A percentile compares a stretch with the other conserved stretches of the same genome.
These are phyloP conservation scores for Zonotrichia albicollis DNA, from an alignment of 2,797 vertebrate genomes.

Conservation along the genomic window DNA sequence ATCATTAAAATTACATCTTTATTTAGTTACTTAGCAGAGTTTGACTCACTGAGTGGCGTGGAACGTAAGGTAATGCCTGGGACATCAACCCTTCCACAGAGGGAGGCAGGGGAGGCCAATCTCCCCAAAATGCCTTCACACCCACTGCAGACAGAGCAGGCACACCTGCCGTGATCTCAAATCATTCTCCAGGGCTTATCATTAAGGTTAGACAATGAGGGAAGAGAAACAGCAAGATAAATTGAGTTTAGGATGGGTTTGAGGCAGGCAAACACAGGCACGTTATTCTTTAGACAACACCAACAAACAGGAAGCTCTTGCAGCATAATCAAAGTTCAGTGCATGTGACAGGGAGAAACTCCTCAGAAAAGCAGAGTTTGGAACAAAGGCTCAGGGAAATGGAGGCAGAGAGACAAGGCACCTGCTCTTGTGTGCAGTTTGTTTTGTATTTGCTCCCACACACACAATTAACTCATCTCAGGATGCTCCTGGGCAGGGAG, in stretches of 20 bases:
- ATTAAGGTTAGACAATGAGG: background rate
- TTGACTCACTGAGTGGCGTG: constrained; percentile 18
- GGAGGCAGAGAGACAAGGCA: background rate
- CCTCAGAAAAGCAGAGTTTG: background rate
- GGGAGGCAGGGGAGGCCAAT: background rate
- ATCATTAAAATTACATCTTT: constrained; percentile 71
- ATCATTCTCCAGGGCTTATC: background rate
- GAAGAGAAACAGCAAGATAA: background rate
- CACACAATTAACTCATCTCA: background rate
- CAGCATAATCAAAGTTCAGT: background rate
- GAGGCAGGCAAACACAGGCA: background rate
- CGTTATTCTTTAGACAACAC: background rate
- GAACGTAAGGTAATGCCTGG: background rate
- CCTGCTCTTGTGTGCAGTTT: background rate
- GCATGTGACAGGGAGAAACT: background rate
- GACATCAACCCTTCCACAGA: background rate
- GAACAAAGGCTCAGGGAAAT: background rate
- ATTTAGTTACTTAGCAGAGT: constrained; percentile 72
- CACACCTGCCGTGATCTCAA: background rate
- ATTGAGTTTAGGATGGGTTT: background rate
- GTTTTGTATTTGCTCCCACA: background rate
- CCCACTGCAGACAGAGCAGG: background rate
- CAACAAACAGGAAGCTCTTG: background rate
- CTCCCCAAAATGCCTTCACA: background rate
- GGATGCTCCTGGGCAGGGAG: background rate